A percentile compares a stretch with the other conserved stretches of the same genome.
These are phyloP conservation scores for Hipparchia semele DNA, from an alignment of 2,888 invertebrate genomes.

Conservation along the genomic window DNA sequence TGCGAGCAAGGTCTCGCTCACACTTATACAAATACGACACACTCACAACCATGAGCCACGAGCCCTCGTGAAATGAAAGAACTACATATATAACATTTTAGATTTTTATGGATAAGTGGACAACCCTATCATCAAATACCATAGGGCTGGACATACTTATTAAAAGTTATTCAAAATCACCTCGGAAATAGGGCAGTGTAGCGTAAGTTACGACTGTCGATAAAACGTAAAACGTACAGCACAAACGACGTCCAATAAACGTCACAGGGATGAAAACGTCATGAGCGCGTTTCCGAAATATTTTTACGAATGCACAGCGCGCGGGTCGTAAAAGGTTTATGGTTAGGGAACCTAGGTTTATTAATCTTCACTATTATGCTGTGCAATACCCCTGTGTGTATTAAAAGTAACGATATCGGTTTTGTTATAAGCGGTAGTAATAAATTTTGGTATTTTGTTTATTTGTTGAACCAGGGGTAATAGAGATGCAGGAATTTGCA, in stretches of 20 bases:
- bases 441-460: background rate
- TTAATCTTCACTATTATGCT: constrained; percentile 59
- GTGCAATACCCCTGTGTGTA: constrained; percentile 36
- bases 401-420: constrained; percentile 26
- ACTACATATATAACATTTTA: no score
- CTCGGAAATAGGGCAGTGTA: constrained; percentile 35
- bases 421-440: constrained; percentile 12
- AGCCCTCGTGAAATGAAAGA: no score
- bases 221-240: constrained; percentile 52
- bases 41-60: no score
- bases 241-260: constrained; percentile 50
- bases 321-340: constrained; percentile 76
- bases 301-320: constrained; percentile 75
- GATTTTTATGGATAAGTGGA: no score
- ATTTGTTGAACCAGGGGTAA: background rate
- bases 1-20: no score
- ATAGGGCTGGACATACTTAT: constrained; percentile 5
- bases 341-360: constrained; percentile 59
- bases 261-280: constrained; percentile 52
- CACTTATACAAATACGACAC: no score
- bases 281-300: constrained; percentile 61
- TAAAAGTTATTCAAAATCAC: constrained; percentile 27
- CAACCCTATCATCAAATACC: no score
- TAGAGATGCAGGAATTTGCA: no score
- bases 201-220: constrained; percentile 51